Evolutionary conservation across 1,140 invertebrate genomes (phyloP).

Genomic region (Drosophila rhopaloa): DNA sequence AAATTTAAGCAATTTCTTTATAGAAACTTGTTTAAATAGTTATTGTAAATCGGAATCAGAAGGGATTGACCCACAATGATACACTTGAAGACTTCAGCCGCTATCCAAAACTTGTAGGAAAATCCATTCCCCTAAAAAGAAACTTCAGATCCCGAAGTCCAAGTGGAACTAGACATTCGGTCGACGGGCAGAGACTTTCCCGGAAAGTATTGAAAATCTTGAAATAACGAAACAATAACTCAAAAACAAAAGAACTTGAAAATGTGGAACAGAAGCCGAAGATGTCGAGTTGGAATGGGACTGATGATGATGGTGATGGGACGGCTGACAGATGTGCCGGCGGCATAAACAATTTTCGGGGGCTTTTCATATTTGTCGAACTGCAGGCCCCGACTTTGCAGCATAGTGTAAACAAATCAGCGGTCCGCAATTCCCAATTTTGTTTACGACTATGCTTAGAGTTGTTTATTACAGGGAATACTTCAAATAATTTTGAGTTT

Average conservation of each 20-base stretch:
- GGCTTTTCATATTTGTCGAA: slow-evolving; percentile 65
- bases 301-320: slow-evolving; percentile 59
- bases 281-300: slow-evolving; percentile 4
- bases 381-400: slow-evolving; percentile 32
- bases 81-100: not conserved
- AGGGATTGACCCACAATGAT: slow-evolving; percentile 45
- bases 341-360: slow-evolving; percentile 67
- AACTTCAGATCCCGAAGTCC: slow-evolving; percentile 21
- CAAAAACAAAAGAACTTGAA: slow-evolving; percentile 63
- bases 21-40: not conserved
- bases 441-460: slow-evolving; percentile 39
- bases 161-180: slow-evolving; percentile 67
- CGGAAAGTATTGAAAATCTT: slow-evolving; percentile 49
- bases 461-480: slow-evolving; percentile 51
- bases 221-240: slow-evolving; percentile 57
- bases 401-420: slow-evolving; percentile 64
- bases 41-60: not conserved
- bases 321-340: slow-evolving; percentile 73
- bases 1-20: too few relatives aligned
- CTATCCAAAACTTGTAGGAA: not conserved
- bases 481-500: slow-evolving; percentile 28
- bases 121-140: not conserved
- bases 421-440: slow-evolving; percentile 30
- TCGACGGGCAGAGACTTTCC: slow-evolving; percentile 64
- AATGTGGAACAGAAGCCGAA: slow-evolving; percentile 53